phyloP scores from a whole-genome alignment of 2,113 vertebrate species.

The Onychostruthus taczanowskii region DNA sequence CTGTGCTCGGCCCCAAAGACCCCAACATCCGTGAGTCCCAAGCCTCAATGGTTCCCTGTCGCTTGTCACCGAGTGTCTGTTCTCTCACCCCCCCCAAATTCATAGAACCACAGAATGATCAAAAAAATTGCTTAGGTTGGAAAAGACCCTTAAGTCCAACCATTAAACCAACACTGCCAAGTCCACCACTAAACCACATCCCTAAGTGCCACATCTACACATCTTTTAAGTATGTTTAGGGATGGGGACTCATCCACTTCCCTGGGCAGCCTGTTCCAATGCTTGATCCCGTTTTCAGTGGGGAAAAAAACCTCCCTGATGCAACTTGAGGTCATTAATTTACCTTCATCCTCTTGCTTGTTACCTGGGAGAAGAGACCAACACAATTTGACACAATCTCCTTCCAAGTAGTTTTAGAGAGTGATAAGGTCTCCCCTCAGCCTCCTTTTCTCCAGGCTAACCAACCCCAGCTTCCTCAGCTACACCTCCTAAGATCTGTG shows the following conservation, averaged over 20 bases:
- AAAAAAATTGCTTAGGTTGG: background rate
- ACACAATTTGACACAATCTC: background rate
- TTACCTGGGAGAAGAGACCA: background rate
- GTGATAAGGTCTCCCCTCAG: background rate
- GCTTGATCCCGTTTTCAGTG: background rate
- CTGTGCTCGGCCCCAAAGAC: background rate
- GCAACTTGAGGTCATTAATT: background rate
- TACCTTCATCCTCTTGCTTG: background rate
- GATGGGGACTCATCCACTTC: background rate
- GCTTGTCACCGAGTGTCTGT: background rate
- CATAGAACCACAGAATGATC: background rate
- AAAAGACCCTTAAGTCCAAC: background rate
- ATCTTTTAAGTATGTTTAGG: background rate
- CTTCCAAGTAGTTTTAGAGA: background rate
- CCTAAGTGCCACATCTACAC: background rate
- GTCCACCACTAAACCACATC: background rate
- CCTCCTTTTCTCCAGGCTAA: background rate
- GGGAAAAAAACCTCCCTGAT: background rate
- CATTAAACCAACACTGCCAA: background rate
- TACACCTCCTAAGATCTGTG: background rate
- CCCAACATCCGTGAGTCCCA: background rate
- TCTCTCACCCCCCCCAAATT: background rate
- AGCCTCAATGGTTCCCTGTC: background rate
- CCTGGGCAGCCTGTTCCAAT: background rate
- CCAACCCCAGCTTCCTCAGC: background rate